Conservation (phyloP, 2,797 vertebrate genomes). For the Dermochelys coriacea region DNA sequence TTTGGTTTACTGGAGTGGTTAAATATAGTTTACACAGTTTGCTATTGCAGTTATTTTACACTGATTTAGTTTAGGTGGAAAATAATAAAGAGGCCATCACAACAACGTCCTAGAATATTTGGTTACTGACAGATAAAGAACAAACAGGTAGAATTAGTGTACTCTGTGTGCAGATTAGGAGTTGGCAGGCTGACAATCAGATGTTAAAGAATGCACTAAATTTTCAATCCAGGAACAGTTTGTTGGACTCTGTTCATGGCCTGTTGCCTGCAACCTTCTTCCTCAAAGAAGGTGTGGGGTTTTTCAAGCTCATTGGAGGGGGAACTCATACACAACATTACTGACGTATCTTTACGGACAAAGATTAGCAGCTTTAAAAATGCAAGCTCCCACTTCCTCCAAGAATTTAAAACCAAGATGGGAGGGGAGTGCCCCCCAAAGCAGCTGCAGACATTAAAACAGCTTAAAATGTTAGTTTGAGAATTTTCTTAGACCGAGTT, state of each 20-base stretch:
- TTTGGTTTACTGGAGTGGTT: background rate
- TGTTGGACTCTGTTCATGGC: background rate
- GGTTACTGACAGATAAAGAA: background rate
- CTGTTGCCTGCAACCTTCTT: background rate
- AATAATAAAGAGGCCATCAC: background rate
- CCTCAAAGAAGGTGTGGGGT: background rate
- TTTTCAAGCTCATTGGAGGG: background rate
- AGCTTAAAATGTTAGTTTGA: background rate
- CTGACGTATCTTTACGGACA: background rate
- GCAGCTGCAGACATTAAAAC: constrained; percentile 8
- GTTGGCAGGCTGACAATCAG: background rate
- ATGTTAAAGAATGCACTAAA: background rate
- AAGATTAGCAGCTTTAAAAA: background rate
- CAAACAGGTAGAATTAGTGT: background rate
- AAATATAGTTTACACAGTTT: background rate
- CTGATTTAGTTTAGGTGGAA: background rate
- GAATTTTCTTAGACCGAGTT: background rate
- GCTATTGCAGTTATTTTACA: background rate
- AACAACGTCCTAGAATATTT: background rate
- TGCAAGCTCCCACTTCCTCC: background rate
- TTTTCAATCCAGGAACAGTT: background rate
- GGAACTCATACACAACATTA: background rate
- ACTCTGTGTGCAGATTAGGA: background rate
- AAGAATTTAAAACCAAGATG: constrained; percentile 8
- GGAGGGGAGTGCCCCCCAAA: background rate